phyloP scores from a whole-genome alignment of 1,140 invertebrate species.

The Drosophila orosa region DNA sequence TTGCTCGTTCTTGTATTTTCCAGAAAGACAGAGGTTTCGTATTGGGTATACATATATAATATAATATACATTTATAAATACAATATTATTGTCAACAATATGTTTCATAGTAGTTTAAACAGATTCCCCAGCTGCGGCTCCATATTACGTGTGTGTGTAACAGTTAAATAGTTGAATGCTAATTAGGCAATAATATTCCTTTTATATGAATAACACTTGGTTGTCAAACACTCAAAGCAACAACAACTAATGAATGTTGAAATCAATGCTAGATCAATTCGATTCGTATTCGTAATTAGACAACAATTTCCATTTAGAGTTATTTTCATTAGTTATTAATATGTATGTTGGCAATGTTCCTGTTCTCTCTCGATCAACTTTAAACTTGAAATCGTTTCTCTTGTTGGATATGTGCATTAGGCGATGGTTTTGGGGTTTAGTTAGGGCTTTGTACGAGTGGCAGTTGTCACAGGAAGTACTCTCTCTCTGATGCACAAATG shows the following conservation, averaged over 20 bases:
- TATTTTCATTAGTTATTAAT: slow-evolving; percentile 45
- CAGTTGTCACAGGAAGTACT: slow-evolving; percentile 26
- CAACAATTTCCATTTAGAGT: slow-evolving; percentile 46
- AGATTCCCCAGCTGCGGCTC: slow-evolving; percentile 58
- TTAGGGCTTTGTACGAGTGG: slow-evolving; percentile 32
- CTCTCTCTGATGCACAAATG: slow-evolving; percentile 25
- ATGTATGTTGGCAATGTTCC: slow-evolving; percentile 69
- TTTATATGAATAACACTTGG: slow-evolving; percentile 40
- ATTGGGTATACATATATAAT: slow-evolving; percentile 63
- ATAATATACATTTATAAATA: slow-evolving; percentile 73
- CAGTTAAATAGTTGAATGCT: slow-evolving; percentile 64
- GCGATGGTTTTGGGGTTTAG: slow-evolving; percentile 44
- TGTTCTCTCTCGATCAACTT: slow-evolving; percentile 32
- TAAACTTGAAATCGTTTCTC: slow-evolving; percentile 17
- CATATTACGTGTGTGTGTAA: slow-evolving; percentile 59
- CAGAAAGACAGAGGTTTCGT: slow-evolving; percentile 48
- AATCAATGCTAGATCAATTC: slow-evolving; percentile 54
- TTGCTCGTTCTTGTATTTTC: slow-evolving; percentile 31
- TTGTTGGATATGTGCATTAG: slow-evolving; percentile 66
- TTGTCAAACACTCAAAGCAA: slow-evolving; percentile 69
- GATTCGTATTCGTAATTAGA: slow-evolving; percentile 50
- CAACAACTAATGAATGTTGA: slow-evolving; percentile 58
- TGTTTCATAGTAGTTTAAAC: slow-evolving; percentile 66
- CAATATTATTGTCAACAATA: slow-evolving; percentile 83
- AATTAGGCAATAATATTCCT: slow-evolving; percentile 49